These are phyloP conservation scores for Falcaria lacertinaria DNA, from an alignment of 2,888 invertebrate species.

Conservation along the genomic window DNA sequence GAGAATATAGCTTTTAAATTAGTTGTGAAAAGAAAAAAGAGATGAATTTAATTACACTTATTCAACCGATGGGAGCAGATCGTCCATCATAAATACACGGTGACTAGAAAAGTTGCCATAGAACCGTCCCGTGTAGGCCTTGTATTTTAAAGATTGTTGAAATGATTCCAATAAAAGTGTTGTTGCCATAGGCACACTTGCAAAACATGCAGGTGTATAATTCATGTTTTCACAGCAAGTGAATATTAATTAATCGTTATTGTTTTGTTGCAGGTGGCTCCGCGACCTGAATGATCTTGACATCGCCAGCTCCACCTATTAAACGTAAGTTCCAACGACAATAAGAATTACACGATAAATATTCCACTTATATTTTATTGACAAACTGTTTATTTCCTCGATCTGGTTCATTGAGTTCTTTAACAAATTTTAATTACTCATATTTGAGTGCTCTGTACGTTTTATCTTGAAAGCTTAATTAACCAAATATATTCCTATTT, in stretches of 20 bases:
- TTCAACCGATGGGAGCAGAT: too few species aligned
- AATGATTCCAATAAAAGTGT: too few species aligned
- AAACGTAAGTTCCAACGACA: constrained; percentile 57
- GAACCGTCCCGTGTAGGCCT: too few species aligned
- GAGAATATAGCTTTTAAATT: too few species aligned
- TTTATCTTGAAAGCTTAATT: constrained; percentile 19
- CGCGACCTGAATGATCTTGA: constrained; percentile 65
- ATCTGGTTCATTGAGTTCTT: constrained; percentile 37
- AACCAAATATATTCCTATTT: constrained; percentile 25
- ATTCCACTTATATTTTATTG: constrained; percentile 24
- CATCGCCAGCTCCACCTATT: constrained; percentile 60
- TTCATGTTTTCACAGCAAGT: constrained; percentile 4
- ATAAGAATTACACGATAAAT: constrained; percentile 18
- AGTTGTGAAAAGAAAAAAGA: too few species aligned
- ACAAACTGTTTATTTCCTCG: constrained; percentile 26
- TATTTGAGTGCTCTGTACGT: constrained; percentile 10
- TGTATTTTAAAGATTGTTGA: too few species aligned
- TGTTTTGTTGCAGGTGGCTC: constrained; percentile 62
- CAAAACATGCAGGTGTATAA: too few species aligned
- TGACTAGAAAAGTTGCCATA: too few species aligned
- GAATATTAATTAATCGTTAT: constrained; percentile 29
- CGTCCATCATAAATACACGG: too few species aligned
- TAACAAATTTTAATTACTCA: constrained; percentile 21
- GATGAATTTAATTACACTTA: too few species aligned
- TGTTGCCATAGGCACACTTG: too few species aligned